Evolutionary conservation across 2,797 vertebrate genomes (phyloP).

Genomic region (Adelosebastes latens): DNA sequence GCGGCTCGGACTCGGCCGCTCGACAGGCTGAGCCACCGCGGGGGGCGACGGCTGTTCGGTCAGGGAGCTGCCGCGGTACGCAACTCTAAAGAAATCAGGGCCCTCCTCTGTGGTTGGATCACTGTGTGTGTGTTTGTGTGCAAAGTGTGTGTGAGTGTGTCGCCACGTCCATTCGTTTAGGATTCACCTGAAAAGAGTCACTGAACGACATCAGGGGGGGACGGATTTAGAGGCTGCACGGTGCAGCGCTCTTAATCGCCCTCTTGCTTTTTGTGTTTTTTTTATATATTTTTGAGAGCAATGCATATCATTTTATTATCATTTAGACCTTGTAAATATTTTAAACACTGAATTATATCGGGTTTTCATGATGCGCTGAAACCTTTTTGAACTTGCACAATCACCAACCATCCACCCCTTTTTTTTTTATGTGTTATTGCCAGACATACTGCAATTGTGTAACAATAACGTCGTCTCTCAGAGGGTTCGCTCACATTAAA

Average conservation of each 20-base stretch:
- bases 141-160: slow-evolving; percentile 42
- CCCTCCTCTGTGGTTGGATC: slow-evolving; percentile 74
- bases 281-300: slow-evolving; percentile 45
- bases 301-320: slow-evolving; percentile 69
- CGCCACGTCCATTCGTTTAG: slow-evolving; percentile 42
- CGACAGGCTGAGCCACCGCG: slow-evolving; percentile 41
- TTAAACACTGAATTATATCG: slow-evolving; percentile 72
- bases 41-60: slow-evolving; percentile 36
- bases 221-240: background rate
- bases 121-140: slow-evolving; percentile 46
- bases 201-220: slow-evolving; percentile 24
- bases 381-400: slow-evolving; percentile 75
- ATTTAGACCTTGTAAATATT: slow-evolving; percentile 80
- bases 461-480: slow-evolving; percentile 32
- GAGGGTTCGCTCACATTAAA: slow-evolving; percentile 38
- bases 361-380: slow-evolving; percentile 70
- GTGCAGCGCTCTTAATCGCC: slow-evolving; percentile 22
- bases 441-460: slow-evolving; percentile 67
- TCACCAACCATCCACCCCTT: slow-evolving; percentile 60
- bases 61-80: slow-evolving; percentile 48
- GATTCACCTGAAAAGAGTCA: slow-evolving; percentile 34
- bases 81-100: slow-evolving; percentile 68
- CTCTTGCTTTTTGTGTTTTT: slow-evolving; percentile 10
- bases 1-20: slow-evolving; percentile 41
- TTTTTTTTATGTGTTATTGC: slow-evolving; percentile 46